Evolutionary conservation across 2,797 vertebrate species (phyloP).

Genomic region (Betta splendens): DNA sequence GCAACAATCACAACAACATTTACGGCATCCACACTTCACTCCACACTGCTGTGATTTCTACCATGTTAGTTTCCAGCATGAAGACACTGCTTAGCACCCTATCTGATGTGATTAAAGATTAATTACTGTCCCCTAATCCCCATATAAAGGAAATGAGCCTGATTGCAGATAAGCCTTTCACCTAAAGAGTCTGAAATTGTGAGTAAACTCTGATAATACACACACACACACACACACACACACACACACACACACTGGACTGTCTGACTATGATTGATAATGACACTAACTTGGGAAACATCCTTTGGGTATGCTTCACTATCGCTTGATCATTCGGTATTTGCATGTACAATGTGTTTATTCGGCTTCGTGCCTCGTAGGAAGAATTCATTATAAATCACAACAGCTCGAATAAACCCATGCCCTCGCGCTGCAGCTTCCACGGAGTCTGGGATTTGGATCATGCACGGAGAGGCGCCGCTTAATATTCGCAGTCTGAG

Average conservation of each 20-base stretch:
- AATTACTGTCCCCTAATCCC: constrained; percentile 68
- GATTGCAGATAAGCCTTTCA: constrained; percentile 60
- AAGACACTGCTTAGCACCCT: constrained; percentile 30
- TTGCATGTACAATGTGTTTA: constrained; percentile 56
- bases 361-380: constrained; percentile 41
- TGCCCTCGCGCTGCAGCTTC: constrained; percentile 36
- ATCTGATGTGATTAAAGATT: constrained; percentile 72
- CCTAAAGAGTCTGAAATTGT: constrained; percentile 39
- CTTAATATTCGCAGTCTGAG: constrained; percentile 40
- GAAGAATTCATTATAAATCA: constrained; percentile 58
- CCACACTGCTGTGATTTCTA: constrained; percentile 8
- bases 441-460: constrained; percentile 30
- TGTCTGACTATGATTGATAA: constrained; percentile 47
- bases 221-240: constrained; percentile 1
- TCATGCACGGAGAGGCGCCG: constrained; percentile 1
- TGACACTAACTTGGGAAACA: constrained; percentile 24
- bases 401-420: constrained; percentile 43
- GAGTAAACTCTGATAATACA: constrained; percentile 19
- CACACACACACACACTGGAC: neutral
- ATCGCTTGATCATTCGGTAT: constrained; percentile 54
- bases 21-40: no score
- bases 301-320: constrained; percentile 39
- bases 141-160: constrained; percentile 53
- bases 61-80: constrained; percentile 35
- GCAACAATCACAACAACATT: no score